Percentiles rank a stretch among this genome's conserved stretches.
phyloP scores from a whole-genome alignment of 1,140 invertebrate species.

The Musca vetustissima region DNA sequence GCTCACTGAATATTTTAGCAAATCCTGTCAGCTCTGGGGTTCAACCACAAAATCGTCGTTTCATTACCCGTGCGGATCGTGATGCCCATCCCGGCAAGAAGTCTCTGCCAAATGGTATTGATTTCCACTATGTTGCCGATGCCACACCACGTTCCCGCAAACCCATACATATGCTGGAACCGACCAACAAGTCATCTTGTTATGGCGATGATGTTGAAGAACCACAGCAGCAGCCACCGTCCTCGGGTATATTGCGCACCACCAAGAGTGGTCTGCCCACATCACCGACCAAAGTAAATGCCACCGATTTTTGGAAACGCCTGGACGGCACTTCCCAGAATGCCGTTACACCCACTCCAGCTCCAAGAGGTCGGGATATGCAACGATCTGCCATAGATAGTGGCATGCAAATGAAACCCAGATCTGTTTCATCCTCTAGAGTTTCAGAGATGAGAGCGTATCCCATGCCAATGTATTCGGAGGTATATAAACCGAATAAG shows the following conservation, averaged over 20 bases:
- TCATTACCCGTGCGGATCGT: conserved; percentile 43
- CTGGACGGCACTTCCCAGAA: conserved; percentile 47
- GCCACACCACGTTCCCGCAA: conserved; percentile 66
- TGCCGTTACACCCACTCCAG: not conserved
- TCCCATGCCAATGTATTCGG: conserved; percentile 50
- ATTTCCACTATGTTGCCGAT: conserved; percentile 68
- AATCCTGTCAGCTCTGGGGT: not conserved
- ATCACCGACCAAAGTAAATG: conserved; percentile 45
- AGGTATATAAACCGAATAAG: conserved; percentile 46
- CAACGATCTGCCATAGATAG: not conserved
- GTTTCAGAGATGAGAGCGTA: conserved; percentile 39
- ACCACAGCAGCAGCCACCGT: conserved; percentile 29
- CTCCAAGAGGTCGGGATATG: conserved; percentile 3
- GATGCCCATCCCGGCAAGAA: conserved; percentile 46
- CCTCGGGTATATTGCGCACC: conserved; percentile 43
- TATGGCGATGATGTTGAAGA: not conserved
- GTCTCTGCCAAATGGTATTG: conserved; percentile 50
- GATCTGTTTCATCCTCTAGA: conserved; percentile 46
- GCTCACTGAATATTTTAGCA: conserved; percentile 43
- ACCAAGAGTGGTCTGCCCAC: conserved; percentile 44
- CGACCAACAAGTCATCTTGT: not conserved
- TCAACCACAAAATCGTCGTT: conserved; percentile 35
- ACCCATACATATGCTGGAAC: conserved; percentile 62
- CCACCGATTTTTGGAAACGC: conserved; percentile 66
- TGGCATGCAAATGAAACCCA: conserved; percentile 33